phyloP scores from a whole-genome alignment of 2,113 vertebrate genomes.

The Phyllostomus hastatus region DNA sequence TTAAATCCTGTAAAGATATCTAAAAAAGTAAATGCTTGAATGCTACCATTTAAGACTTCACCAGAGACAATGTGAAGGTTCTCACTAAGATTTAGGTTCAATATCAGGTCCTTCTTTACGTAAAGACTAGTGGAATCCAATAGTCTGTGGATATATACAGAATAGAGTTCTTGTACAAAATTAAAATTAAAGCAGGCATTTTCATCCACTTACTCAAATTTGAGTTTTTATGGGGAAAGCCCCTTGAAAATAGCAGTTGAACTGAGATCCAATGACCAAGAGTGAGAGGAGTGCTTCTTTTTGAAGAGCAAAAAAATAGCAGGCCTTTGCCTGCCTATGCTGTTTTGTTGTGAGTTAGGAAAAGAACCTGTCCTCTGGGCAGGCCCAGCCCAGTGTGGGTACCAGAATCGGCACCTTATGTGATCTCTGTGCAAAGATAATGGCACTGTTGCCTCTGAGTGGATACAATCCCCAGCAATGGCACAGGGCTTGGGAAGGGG shows the following conservation, averaged over 20 bases:
- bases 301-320: not conserved
- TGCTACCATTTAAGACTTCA: conserved; percentile 22
- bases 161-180: not conserved
- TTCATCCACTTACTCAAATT: not conserved
- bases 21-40: conserved; percentile 61
- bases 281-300: not conserved
- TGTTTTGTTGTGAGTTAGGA: not conserved
- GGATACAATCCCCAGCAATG: fast-evolving
- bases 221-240: not conserved
- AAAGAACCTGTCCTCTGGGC: not conserved
- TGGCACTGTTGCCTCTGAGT: fast-evolving
- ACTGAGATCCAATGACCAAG: not conserved
- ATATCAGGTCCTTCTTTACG: not conserved
- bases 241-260: not conserved
- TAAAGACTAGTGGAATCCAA: not conserved
- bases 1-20: conserved; percentile 70
- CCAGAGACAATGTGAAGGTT: not conserved
- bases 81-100: not conserved
- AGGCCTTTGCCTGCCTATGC: not conserved
- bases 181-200: not conserved
- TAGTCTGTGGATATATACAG: fast-evolving
- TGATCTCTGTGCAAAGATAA: not conserved
- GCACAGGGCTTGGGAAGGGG: fast-evolving
- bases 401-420: not conserved
- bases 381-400: not conserved